Evolutionary conservation across 1,140 invertebrate genomes (phyloP).

Genomic region (Oscheius sp.): DNA sequence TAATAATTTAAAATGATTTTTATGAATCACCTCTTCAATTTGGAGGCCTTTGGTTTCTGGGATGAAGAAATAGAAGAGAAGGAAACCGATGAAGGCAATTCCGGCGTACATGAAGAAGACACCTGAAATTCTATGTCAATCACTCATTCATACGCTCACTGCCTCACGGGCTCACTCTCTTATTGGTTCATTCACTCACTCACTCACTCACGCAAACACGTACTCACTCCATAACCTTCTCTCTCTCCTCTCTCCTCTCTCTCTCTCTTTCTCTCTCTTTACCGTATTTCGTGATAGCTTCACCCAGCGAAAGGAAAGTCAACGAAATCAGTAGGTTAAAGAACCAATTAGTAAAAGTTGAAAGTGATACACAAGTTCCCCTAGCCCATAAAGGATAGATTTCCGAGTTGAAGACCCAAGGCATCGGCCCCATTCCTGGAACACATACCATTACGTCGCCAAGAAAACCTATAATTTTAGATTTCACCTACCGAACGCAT

Average conservation of each 20-base stretch:
- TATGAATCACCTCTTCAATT: conserved; percentile 75
- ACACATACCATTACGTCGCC: conserved; percentile 3
- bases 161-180: too few relatives aligned
- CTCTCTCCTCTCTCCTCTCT: too few relatives aligned
- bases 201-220: too few relatives aligned
- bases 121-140: conserved; percentile 4
- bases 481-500: conserved; percentile 49
- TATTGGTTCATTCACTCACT: too few relatives aligned
- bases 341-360: conserved; percentile 69
- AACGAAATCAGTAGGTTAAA: conserved; percentile 69
- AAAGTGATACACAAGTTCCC: conserved; percentile 66
- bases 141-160: background rate
- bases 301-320: conserved; percentile 68
- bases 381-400: conserved; percentile 70
- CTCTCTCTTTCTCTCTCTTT: too few relatives aligned
- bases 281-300: conserved; percentile 65
- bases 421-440: conserved; percentile 70
- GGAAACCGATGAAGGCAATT: conserved; percentile 72
- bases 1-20: background rate
- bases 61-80: conserved; percentile 77
- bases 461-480: too few relatives aligned
- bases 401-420: conserved; percentile 71
- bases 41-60: conserved; percentile 81
- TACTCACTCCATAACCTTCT: too few relatives aligned
- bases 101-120: conserved; percentile 77